A percentile compares a stretch with the other conserved stretches of the same genome.
phyloP scores from a whole-genome alignment of 2,113 vertebrate species.

The Hucho hucho region DNA sequence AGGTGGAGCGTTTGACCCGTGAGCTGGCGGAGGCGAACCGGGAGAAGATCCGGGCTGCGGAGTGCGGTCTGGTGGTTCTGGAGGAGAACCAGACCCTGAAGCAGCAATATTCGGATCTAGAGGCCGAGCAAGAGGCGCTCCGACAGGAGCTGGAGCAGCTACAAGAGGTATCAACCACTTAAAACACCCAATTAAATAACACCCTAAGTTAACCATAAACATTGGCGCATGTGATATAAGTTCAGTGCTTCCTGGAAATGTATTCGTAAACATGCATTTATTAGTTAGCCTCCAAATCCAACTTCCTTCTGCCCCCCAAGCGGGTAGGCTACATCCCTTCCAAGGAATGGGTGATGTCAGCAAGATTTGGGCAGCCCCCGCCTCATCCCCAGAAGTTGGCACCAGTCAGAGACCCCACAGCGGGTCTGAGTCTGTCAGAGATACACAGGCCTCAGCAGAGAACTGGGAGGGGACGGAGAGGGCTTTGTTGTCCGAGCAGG shows the following conservation, averaged over 20 bases:
- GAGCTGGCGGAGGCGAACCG: slow-evolving; percentile 93
- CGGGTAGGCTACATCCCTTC: background rate
- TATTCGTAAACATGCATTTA: slow-evolving; percentile 2
- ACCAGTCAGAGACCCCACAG: background rate
- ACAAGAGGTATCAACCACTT: slow-evolving; percentile 79
- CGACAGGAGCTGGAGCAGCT: slow-evolving; percentile 92
- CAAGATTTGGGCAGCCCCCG: background rate
- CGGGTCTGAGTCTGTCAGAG: background rate
- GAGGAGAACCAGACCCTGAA: slow-evolving; percentile 95
- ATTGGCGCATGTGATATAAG: background rate
- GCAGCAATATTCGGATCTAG: slow-evolving; percentile 91
- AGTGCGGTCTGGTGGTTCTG: slow-evolving; percentile 93
- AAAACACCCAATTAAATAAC: background rate
- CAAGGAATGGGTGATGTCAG: slow-evolving; percentile 1
- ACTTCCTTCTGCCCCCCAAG: background rate
- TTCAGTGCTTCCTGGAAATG: background rate
- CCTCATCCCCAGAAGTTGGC: background rate
- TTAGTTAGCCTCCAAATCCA: background rate
- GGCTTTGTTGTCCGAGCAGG: slow-evolving; percentile 3
- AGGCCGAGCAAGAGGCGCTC: slow-evolving; percentile 88
- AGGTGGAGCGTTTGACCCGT: slow-evolving; percentile 87
- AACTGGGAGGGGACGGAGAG: too few relatives aligned
- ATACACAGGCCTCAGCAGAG: slow-evolving; percentile 1
- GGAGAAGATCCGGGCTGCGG: slow-evolving; percentile 95
- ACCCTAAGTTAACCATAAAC: background rate